Percentiles rank a stretch among this genome's conserved stretches.
phyloP scores from a whole-genome alignment of 30 jellyfish, hydroid and myxozoan species.

The Clytia hemisphaerica region DNA sequence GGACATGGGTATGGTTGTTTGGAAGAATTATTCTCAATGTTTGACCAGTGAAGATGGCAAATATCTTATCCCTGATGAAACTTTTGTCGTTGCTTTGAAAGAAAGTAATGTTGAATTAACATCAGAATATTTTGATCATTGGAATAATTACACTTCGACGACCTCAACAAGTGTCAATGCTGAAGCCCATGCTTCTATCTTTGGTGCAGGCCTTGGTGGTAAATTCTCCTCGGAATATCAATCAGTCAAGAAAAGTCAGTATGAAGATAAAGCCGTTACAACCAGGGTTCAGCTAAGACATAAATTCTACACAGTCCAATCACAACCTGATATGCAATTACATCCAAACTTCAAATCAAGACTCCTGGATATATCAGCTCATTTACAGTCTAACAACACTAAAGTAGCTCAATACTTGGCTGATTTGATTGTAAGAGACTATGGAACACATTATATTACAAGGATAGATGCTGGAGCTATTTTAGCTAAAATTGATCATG shows the following conservation, averaged over 20 bases:
- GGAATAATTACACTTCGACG: slow-evolving; percentile 58
- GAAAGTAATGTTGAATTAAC: slow-evolving; percentile 46
- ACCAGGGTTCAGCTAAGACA: slow-evolving; percentile 61
- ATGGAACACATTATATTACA: slow-evolving; percentile 65
- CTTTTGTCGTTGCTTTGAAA: slow-evolving; percentile 55
- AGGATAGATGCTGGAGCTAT: slow-evolving; percentile 71
- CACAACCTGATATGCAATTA: slow-evolving; percentile 60
- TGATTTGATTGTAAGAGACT: slow-evolving; percentile 51
- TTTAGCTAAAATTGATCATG: slow-evolving; percentile 38
- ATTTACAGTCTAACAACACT: slow-evolving; percentile 48
- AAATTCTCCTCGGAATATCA: slow-evolving; percentile 33
- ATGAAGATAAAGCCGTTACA: slow-evolving; percentile 57
- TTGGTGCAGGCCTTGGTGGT: slow-evolving; percentile 56
- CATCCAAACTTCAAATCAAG: slow-evolving; percentile 52
- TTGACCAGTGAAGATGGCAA: slow-evolving; percentile 59
- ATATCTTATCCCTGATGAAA: slow-evolving; percentile 41
- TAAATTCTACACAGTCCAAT: slow-evolving; percentile 48
- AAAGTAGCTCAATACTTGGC: slow-evolving; percentile 46
- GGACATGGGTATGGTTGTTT: slow-evolving; percentile 62
- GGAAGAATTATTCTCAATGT: slow-evolving; percentile 33
- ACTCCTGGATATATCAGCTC: slow-evolving; percentile 63
- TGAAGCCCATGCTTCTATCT: slow-evolving; percentile 57
- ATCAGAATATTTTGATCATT: slow-evolving; percentile 51
- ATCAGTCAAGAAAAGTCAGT: slow-evolving; percentile 42
- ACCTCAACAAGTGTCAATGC: slow-evolving; percentile 55